Base-by-base conservation (phyloP, 64 coral and sea anemone genomes). In the Porites australiensis region DNA sequence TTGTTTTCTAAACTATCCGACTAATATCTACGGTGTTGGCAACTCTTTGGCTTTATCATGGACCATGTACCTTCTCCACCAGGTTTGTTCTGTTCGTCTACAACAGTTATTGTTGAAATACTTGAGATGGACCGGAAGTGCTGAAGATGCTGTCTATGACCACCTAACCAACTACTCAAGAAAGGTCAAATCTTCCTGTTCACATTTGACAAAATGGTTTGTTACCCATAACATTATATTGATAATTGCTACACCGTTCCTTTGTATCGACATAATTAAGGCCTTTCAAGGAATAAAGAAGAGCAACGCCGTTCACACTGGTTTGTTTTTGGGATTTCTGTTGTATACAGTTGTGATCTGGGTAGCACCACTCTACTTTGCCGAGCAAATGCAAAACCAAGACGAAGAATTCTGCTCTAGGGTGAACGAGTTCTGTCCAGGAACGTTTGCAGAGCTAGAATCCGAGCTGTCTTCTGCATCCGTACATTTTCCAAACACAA, bases 1-100 rank as follows among this genome's bases (percentile, higher is more conserved):
- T 37, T 95, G 93, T 19, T 87, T 79, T 79, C 44, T 95, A 11
- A 95, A 95, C 67, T 95, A 95, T 51, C 93, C 93, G 53, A 90
- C 75, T 2, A 95, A 95, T 44, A 65, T 95, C 8, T 95, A 95
- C 82, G 93, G 93, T 2, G 82, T 95, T 63, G 93, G 93, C 3
- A 91, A 58, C 65, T 95, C 93, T 8, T 61, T 95, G 21, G 81
- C 93, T 2, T 71, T 95, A 44, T 91, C 93, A 46, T 95, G 93
- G 93, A 95, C 81, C 46, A 82, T 87, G 60, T 95, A 82, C 64
- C 93, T 95, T 80, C 87, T 95, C 6, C 88, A 95, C 37, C 88
- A 95, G 70, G 79, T 47, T 78, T 95, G 93, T 87, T 88, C 58
- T 12, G 74, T 51, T 19, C 88, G 89, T 44, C 66, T 95, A 16